phyloP scores from a whole-genome alignment of 2,888 invertebrate species.

The Athetis lepigone region DNA sequence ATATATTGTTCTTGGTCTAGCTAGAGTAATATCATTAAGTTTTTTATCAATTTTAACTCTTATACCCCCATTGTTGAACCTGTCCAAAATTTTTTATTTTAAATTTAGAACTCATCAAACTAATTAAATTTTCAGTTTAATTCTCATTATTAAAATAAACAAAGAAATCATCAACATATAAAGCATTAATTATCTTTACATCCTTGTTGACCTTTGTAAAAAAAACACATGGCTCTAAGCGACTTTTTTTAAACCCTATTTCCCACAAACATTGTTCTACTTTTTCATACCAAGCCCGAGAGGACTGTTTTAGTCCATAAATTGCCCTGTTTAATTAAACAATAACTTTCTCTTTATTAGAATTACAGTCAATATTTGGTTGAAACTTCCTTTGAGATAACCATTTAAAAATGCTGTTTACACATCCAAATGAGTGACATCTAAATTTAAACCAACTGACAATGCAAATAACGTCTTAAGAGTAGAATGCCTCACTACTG shows the following conservation, averaged over 20 bases:
- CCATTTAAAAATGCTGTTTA: slow-evolving; percentile 1
- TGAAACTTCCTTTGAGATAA: background rate
- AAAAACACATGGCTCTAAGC: slow-evolving; percentile 36
- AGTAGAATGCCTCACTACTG: background rate
- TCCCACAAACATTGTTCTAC: background rate
- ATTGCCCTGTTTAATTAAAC: slow-evolving; percentile 14
- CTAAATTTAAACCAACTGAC: background rate
- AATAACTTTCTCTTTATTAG: slow-evolving; percentile 17
- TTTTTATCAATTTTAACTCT: slow-evolving; percentile 31
- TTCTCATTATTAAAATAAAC: too few species aligned
- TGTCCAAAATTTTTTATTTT: too few species aligned
- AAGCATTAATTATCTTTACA: too few species aligned
- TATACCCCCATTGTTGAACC: slow-evolving; percentile 44
- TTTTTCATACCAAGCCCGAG: background rate
- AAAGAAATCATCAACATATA: too few species aligned
- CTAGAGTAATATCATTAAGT: slow-evolving; percentile 12
- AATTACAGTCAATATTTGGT: too few species aligned
- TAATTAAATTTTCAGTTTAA: too few species aligned
- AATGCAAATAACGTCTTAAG: background rate
- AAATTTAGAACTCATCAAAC: too few species aligned
- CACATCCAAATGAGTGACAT: background rate
- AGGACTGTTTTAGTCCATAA: slow-evolving; percentile 1
- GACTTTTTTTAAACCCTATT: background rate
- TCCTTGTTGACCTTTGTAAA: too few species aligned
- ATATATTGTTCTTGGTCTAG: slow-evolving; percentile 37